A percentile compares a stretch with the other conserved stretches of the same genome.
These are phyloP conservation scores for Campylomormyrus tamandua DNA, from an alignment of 2,113 vertebrate species.

Conservation along the genomic window DNA sequence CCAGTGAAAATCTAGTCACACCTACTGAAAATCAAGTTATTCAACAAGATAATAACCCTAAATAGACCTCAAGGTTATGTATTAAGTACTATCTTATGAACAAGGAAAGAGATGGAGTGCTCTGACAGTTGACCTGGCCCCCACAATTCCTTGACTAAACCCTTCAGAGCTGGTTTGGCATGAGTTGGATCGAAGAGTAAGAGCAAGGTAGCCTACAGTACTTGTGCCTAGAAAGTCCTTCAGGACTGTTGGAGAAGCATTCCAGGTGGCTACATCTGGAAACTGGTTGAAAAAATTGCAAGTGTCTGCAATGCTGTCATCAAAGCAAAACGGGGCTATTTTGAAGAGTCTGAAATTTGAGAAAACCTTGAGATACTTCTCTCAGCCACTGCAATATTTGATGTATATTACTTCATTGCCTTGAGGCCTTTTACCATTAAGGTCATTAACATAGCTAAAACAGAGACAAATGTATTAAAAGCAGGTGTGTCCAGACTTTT, in stretches of 20 bases:
- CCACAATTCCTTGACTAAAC: no score
- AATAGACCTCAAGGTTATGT: neutral
- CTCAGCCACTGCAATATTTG: neutral
- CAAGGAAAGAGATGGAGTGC: neutral
- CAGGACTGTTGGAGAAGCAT: neutral
- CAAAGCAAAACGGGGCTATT: neutral
- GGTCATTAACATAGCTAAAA: neutral
- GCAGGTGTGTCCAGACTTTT: neutral
- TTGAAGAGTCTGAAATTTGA: neutral
- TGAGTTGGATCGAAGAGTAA: neutral
- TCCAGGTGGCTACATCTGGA: neutral
- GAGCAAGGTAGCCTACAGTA: neutral
- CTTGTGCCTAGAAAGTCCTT: neutral
- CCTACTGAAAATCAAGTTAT: neutral
- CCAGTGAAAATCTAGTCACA: neutral
- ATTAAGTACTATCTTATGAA: neutral
- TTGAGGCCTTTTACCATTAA: neutral
- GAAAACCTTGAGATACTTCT: neutral
- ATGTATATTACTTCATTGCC: neutral
- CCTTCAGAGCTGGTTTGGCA: neutral
- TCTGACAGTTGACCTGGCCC: neutral
- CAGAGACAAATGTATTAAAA: neutral
- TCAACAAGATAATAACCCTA: neutral
- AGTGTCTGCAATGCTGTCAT: neutral
- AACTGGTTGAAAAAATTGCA: neutral